Base-by-base conservation (phyloP, 2,888 invertebrate species). In the Apoda limacodes region DNA sequence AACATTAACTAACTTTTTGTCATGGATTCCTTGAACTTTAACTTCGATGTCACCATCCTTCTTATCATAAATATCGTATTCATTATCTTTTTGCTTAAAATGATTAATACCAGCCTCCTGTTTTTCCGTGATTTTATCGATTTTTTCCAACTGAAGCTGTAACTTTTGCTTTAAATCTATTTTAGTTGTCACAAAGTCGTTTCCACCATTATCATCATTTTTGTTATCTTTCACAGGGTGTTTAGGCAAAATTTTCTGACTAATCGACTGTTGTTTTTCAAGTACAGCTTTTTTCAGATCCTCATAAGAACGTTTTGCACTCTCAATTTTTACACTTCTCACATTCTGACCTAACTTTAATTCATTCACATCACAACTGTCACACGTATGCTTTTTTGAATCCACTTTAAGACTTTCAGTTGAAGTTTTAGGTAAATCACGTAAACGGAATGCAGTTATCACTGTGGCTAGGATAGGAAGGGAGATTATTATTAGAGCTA, bases 361-460 rank as follows among this genome's bases (percentile, higher is more conserved):
- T 43, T 58, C 58, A 48, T 50, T 67, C 52, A 63, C 67, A 54
- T 71, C 72, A 72, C 76, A 76, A 45, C 63, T 51, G 35, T 71
- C 72, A 68, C 75, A 76, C 52, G 60, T 66, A 45, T 58, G 60
- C 47, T 57, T 65, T 52, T 60, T 65, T 26, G 57, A 49, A 46
- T 52, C 53, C 14, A 45, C 25, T 46, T 49, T 53, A 26, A 43
- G 28, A 28, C 51, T 59, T 42, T 67, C 64, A 41, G 58, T 42
- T 35, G 51, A 47, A 42, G 45, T 48, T 61, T 66, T 75, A 37
- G 72, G 71, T 52, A 71, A 55, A 55, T 78, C 75, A 44, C 81
- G 78, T 43, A 82, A 60, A 49, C 82, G 81, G 66, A 82, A 82
- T 65, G 81, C 81, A 59, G 70, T 75, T 65, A 76, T 74, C 65